Conservation (phyloP, 2,113 vertebrate genomes). For the Grantiella picta region DNA sequence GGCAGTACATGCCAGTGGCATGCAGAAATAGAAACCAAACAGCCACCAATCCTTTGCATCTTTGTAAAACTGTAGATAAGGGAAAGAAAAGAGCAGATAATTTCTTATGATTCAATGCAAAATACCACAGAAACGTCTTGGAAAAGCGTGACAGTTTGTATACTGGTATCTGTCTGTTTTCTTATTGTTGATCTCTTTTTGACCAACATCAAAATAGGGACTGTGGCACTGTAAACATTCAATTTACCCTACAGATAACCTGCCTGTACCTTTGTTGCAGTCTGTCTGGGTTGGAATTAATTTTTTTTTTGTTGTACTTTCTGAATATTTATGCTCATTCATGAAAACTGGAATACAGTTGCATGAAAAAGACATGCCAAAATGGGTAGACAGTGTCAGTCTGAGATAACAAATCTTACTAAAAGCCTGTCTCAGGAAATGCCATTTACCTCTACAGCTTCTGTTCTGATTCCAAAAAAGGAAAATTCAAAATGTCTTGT, state of each 20-base stretch:
- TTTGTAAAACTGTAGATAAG: conserved; percentile 79
- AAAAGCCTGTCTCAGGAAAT: conserved; percentile 42
- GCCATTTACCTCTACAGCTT: conserved; percentile 38
- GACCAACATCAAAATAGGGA: not conserved
- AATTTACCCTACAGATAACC: not conserved
- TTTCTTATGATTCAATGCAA: not conserved
- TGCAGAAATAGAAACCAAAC: conserved; percentile 95
- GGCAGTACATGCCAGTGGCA: conserved; percentile 88
- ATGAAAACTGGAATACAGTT: not conserved
- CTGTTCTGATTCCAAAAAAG: conserved; percentile 44
- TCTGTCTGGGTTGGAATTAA: not conserved
- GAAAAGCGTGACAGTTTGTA: not conserved
- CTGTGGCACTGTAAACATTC: not conserved
- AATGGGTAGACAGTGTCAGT: not conserved
- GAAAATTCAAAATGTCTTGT: conserved; percentile 36
- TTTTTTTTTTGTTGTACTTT: not conserved
- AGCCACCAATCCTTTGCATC: conserved; percentile 94
- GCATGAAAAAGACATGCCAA: not conserved
- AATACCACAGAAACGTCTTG: not conserved
- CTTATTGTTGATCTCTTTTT: not conserved
- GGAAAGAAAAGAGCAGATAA: not conserved
- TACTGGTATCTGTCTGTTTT: not conserved
- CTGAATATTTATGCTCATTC: not conserved
- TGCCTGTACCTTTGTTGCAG: not conserved
- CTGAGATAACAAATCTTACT: not conserved